Evolutionary conservation across 2,888 invertebrate genomes (phyloP).

Genomic region (Byasa hedistus): DNA sequence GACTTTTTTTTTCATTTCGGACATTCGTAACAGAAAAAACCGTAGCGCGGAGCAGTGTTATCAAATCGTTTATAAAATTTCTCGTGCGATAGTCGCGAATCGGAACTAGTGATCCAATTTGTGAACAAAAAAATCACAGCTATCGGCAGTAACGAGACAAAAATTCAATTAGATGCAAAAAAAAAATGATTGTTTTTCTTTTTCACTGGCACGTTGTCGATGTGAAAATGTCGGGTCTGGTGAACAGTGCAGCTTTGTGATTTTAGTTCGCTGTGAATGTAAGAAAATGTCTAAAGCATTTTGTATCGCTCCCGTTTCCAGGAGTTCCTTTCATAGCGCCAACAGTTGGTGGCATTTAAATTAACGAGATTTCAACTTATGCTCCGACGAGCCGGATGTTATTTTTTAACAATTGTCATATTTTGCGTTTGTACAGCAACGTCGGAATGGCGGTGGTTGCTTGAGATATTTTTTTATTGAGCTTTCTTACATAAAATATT

Average conservation of each 20-base stretch:
- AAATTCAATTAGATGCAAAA: conserved; percentile 23
- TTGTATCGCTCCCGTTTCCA: conserved; percentile 23
- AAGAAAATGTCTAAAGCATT: conserved; percentile 25
- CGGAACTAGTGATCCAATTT: conserved; percentile 21
- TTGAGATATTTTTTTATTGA: background rate
- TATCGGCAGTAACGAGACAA: conserved; percentile 19
- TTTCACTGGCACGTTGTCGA: conserved; percentile 11
- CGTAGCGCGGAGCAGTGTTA: conserved; percentile 8
- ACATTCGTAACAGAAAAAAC: conserved; percentile 16
- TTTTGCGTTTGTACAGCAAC: conserved; percentile 18
- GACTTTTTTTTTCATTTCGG: background rate
- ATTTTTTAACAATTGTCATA: conserved; percentile 29
- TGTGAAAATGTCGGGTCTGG: conserved; percentile 17
- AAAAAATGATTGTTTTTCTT: conserved; percentile 12
- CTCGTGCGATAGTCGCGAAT: conserved; percentile 17
- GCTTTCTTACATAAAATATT: background rate
- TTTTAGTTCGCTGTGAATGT: conserved; percentile 22
- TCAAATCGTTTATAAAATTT: conserved; percentile 24
- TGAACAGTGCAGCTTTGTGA: conserved; percentile 25
- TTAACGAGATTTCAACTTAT: conserved; percentile 28
- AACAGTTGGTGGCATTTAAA: conserved; percentile 27
- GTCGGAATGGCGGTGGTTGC: background rate
- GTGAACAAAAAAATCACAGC: conserved; percentile 1
- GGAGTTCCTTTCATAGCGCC: conserved; percentile 12
- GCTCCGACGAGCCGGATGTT: conserved; percentile 15